Base-by-base conservation (phyloP, 2,113 vertebrate genomes). In the Vicugna pacos region DNA sequence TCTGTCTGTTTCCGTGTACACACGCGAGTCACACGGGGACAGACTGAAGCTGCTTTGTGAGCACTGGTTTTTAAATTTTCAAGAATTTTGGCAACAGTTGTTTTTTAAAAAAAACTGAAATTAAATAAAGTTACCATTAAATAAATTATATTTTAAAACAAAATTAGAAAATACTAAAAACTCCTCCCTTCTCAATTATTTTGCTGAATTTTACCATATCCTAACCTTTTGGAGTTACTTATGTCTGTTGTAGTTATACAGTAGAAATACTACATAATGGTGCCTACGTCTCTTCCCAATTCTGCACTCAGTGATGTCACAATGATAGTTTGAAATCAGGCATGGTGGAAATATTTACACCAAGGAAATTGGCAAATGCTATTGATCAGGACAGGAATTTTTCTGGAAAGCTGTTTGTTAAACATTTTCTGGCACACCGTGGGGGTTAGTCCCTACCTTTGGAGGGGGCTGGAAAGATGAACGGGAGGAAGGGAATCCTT, bases 51-150 rank as follows among this genome's bases (percentile, higher is more conserved):
- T 89, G 42, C 19, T 16, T 85, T 14, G 4, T 17, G 24, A 90
- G 30, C 20, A 24, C 56, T 19, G n/a, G 62, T 38, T 70, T 56
- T 72, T 90, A 58, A 17, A 19, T 80, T 73, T 52, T 75, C 50
- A 70, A 95, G 52, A 93, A 58, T 91, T 96, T 86, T 94, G 35
- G 2, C 70, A 93, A 70, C 14, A 24, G 10, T 35, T 65, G 20
- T 58, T 77, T 58, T 42, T 42, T 42, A 42, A 42, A 48, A 50
- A 69, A 52, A 72, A 60, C 24, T 85, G 65, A 89, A 82, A 72
- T 70, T 46, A 42, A 52, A 64, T 62, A 46, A 89, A 90, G 35
- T 83, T 87, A 72, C 5, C 52, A 73, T 56, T 30, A 92, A 91
- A 73, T 77, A 58, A 60, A 24, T 38, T 64, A 22, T 54, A 77